Evolutionary conservation across 1,140 invertebrate species (phyloP), one percentile per base, ranked within the genome.

Genomic region (Aphelenchoides besseyi): DNA sequence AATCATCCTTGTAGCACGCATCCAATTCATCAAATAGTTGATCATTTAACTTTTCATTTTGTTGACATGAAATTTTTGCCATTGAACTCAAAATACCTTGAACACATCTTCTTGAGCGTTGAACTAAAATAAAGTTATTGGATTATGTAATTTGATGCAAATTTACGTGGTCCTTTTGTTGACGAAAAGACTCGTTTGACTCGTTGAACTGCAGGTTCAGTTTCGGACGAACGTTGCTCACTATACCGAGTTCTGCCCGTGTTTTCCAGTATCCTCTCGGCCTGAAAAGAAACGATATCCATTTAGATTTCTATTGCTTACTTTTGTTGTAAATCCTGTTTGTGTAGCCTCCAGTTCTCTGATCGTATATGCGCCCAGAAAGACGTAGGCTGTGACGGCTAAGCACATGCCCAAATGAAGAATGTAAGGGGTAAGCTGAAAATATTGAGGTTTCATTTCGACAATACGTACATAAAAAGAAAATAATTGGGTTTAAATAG

Each of bases 391-490:
- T 16, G 71, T 55, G 29, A 74, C 71, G 2, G 29, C 71, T 8
- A 37, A 23, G 3, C 57, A 33, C 71, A 72, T 66, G 12, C 23
- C 53, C 8, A 62, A 23, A 66, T 72, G 71, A n/a, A 72, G 71
- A 23, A 74, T 3, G 53, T 72, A 72, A n/a, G 71, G 71, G n/a
- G 69, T 52, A 9, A 53, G 26, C 71, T 72, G 28, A 73, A 72
- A 63, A 61, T 16, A 61, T n/a, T n/a, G n/a, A n/a, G n/a, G n/a
- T n/a, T n/a, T n/a, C n/a, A n/a, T n/a, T n/a, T n/a, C n/a, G n/a
- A n/a, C n/a, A n/a, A n/a, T n/a, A n/a, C n/a, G n/a, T n/a, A n/a
- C n/a, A n/a, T n/a, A n/a, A n/a, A n/a, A n/a, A n/a, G n/a, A n/a
- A n/a, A n/a, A n/a, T n/a, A n/a, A n/a, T n/a, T n/a, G n/a, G n/a